Evolutionary conservation across 2,113 vertebrate species (phyloP), one percentile per base, ranked within the genome.

Genomic region (Phasianus colchicus): DNA sequence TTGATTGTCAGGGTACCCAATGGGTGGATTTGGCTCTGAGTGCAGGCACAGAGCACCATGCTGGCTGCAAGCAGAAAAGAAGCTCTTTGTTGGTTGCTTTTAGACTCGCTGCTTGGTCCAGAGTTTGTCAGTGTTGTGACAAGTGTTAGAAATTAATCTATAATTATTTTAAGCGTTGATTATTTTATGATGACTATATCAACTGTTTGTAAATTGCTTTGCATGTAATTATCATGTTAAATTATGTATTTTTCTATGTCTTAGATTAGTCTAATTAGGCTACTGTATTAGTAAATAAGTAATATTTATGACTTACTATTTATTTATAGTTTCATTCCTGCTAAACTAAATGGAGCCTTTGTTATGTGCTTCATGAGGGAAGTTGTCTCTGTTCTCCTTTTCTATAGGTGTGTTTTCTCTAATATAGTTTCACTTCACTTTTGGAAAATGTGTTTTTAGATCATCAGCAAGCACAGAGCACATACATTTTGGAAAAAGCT

Each of bases 301-400:
- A 92, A 60, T 88, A 92, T 86, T 89, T 95, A 72, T 95, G 42
- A 64, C 48, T 84, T 67, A 40, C 7, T 95, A 90, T 91, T 92
- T 96, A 92, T 88, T 94, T 75, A 13, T 83, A 22, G 63, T 85
- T 18, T 4, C 29, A 52, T 71, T 80, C 14, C 30, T 36, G 55
- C 30, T 74, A 29, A 83, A 93, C 74, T 81, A 80, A 88, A 86
- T 42, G 10, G 45, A 70, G 36, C 25, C 32, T 90, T 90, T 93
- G 52, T 27, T 40, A 47, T 57, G 12, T 52, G n/a, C 6, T 86
- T 83, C 75, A 60, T 3, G 30, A 67, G 40, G 13, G 20, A 6
- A 80, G 27, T 30, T 24, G 32, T 66, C 45, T 88, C 66, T 93
- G 40, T 73, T 85, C 19, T 95, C 19, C 34, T 91, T 88, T 91